Percentiles rank a stretch among this genome's conserved stretches.
Evolutionary conservation across 2,113 vertebrate genomes (phyloP).

Genomic region (Acanthochromis polyacanthus): DNA sequence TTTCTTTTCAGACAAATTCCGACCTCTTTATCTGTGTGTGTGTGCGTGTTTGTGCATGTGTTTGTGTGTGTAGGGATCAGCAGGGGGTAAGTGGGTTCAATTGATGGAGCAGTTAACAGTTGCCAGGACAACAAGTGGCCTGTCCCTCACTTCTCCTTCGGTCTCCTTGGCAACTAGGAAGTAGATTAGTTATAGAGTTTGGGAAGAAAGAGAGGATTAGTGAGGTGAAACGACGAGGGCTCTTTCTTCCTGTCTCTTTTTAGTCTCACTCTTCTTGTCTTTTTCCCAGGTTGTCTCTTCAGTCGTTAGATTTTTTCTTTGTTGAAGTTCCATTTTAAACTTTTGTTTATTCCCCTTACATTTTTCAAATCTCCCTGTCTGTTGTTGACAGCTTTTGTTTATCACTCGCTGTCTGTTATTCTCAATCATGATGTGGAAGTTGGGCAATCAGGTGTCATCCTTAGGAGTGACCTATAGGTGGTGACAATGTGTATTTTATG

Average conservation of each 20-base stretch:
- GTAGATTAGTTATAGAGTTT: constrained; percentile 70
- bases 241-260: constrained; percentile 40
- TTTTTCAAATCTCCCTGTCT: too few species aligned
- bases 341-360: too few species aligned
- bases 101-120: constrained; percentile 79
- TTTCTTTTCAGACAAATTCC: constrained; percentile 37
- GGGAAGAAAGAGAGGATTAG: constrained; percentile 61
- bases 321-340: too few species aligned
- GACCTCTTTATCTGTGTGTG: constrained; percentile 69
- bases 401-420: too few species aligned
- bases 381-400: too few species aligned
- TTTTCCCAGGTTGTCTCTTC: neutral
- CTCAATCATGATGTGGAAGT: too few species aligned
- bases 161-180: constrained; percentile 77
- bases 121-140: constrained; percentile 79
- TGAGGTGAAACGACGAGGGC: constrained; percentile 66
- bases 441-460: too few species aligned
- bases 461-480: too few species aligned
- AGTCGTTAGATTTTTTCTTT: neutral
- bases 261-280: neutral
- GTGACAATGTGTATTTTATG: too few species aligned
- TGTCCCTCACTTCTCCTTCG: constrained; percentile 77
- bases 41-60: constrained; percentile 22
- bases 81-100: constrained; percentile 72
- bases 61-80: constrained; percentile 60